Evolutionary conservation across 2,113 vertebrate genomes (phyloP).

Genomic region (Amblyornis subalaris): DNA sequence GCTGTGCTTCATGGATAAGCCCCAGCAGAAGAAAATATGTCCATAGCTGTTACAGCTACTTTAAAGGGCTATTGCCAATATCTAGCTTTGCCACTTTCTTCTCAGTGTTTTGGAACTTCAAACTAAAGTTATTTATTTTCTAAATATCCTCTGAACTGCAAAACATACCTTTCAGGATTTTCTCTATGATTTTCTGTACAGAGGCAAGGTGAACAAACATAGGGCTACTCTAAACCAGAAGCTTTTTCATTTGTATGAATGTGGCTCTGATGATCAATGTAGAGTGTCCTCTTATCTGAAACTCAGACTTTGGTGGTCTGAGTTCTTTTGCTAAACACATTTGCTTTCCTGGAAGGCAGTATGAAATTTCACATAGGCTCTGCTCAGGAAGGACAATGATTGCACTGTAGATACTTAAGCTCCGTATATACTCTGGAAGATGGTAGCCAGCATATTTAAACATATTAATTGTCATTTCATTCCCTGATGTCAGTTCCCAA

Average conservation of each 20-base stretch:
- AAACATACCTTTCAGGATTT: not conserved
- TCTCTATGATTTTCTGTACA: not conserved
- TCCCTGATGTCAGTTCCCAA: not conserved
- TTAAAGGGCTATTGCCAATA: not conserved
- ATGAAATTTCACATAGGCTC: not conserved
- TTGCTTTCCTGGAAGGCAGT: not conserved
- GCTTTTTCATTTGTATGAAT: not conserved
- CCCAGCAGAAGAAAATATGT: not conserved
- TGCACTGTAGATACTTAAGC: not conserved
- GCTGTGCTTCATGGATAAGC: conserved; percentile 48
- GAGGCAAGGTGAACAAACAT: not conserved
- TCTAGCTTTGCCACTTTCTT: not conserved
- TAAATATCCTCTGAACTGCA: not conserved
- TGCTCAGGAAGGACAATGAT: not conserved
- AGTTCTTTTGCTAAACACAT: not conserved
- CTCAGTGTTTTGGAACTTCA: not conserved
- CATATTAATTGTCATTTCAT: not conserved
- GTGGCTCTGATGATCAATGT: not conserved
- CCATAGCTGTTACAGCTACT: not conserved
- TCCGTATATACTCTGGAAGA: not conserved
- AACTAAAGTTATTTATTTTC: not conserved
- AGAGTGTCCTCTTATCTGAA: not conserved
- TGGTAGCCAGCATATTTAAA: not conserved
- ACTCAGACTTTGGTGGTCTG: not conserved
- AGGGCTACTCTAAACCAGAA: not conserved